These are phyloP conservation scores for Dione vanillae DNA, from an alignment of 2,888 invertebrate genomes.

Conservation along the genomic window DNA sequence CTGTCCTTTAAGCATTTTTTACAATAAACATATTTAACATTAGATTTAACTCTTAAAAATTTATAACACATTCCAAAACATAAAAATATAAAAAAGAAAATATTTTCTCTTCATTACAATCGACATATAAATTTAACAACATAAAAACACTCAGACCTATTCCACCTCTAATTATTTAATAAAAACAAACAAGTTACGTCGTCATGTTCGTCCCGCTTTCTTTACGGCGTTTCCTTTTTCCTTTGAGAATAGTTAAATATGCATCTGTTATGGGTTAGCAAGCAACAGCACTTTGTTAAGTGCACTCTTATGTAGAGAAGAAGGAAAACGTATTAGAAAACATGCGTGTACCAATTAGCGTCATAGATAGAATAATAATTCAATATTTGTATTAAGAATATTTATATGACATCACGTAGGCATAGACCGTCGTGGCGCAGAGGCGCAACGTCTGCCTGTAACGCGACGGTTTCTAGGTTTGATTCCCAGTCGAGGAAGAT, in stretches of 20 bases:
- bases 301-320: slow-evolving; percentile 32
- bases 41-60: too few species aligned
- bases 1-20: too few species aligned
- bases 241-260: slow-evolving; percentile 37
- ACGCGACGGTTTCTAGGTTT: too few species aligned
- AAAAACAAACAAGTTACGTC: background rate
- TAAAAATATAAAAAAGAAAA: background rate
- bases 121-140: too few species aligned
- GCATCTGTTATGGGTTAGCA: slow-evolving; percentile 34
- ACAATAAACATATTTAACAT: too few species aligned
- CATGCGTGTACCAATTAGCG: slow-evolving; percentile 6
- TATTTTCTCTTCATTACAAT: background rate
- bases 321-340: slow-evolving; percentile 21
- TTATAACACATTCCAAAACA: too few species aligned
- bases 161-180: slow-evolving; percentile 21
- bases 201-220: slow-evolving; percentile 31
- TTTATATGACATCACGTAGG: too few species aligned
- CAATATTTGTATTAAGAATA: background rate
- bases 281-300: slow-evolving; percentile 39
- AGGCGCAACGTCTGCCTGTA: too few species aligned
- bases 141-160: background rate
- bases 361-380: background rate
- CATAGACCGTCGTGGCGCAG: too few species aligned
- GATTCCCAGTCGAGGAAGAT: too few species aligned
- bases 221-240: slow-evolving; percentile 28